Base-by-base conservation (phyloP, 2,113 vertebrate genomes). In the Rynchops niger region DNA sequence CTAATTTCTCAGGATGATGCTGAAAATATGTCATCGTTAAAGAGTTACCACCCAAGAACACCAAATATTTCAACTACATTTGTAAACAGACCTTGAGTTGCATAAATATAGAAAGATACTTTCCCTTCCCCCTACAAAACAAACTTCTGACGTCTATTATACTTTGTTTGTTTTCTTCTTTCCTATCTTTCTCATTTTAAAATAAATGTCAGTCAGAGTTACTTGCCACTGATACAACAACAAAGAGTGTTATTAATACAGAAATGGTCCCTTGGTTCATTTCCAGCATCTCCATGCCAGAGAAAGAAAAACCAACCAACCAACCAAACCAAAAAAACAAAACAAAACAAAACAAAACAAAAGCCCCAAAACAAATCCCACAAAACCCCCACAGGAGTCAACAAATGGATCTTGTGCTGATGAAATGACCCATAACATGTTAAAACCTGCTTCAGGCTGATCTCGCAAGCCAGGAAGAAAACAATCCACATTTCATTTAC, bases 81-180 rank as follows among this genome's bases (percentile, higher is more conserved):
- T 82, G 23, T 72, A 77, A 90, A 81, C 15, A 80, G 62, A 50
- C 22, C 32, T 73, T 3, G 8, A 81, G 32, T 19, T 83, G 23
- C 17, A 67, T 79, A 59, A 90, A 59, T 49, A 59, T 34, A 65
- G 20, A 53, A 63, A 65, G 25, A 38, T 56, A 32, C 10, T 85
- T 89, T 72, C 18, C 56, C 5, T 85, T 93, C 30, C 53, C 90
- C 6, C 43, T 49, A 15, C 36, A 62, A 77, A 95, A 50, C 29
- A 77, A 80, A 69, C 0, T 12, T 58, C 47, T 84, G 32, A 21
- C n/a, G 20, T 30, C 18, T 58, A 4, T 74, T 77, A 55, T 43
- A 7, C 12, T 88, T 86, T 82, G 9, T 56, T 84, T 94, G 19
- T 15, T 88, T 71, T 82, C 34, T 82, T 90, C 21, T 90, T 90